phyloP scores from a whole-genome alignment of 2,888 invertebrate species.

The Nephrotoma flavescens region DNA sequence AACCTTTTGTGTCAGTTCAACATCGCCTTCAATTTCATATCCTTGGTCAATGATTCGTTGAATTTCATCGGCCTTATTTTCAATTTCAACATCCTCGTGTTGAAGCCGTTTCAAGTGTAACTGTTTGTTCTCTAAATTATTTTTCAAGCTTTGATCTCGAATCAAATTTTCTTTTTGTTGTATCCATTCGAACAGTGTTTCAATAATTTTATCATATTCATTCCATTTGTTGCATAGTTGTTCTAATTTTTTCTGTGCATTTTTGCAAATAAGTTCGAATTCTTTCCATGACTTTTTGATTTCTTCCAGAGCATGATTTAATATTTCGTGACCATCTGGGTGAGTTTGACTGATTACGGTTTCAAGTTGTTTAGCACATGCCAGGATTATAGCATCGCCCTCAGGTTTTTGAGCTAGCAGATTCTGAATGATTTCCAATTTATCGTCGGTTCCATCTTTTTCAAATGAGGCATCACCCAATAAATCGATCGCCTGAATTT shows the following conservation, averaged over 20 bases:
- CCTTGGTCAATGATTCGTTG: conserved; percentile 50
- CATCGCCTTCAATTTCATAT: conserved; percentile 57
- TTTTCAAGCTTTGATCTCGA: conserved; percentile 79
- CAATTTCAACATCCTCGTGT: conserved; percentile 53
- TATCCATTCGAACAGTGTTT: conserved; percentile 69
- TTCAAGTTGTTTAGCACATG: conserved; percentile 54
- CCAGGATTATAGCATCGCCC: conserved; percentile 53
- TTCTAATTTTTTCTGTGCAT: conserved; percentile 56
- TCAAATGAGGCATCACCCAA: conserved; percentile 67
- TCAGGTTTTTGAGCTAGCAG: conserved; percentile 56
- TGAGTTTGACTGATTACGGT: conserved; percentile 64
- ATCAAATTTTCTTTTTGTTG: conserved; percentile 71
- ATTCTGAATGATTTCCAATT: conserved; percentile 59
- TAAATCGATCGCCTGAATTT: conserved; percentile 61
- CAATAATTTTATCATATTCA: conserved; percentile 62
- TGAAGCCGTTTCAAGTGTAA: conserved; percentile 63
- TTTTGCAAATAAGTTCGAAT: conserved; percentile 54
- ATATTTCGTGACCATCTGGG: conserved; percentile 54
- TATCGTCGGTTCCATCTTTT: conserved; percentile 62
- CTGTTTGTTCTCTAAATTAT: conserved; percentile 67
- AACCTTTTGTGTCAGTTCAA: conserved; percentile 55
- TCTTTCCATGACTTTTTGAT: conserved; percentile 60
- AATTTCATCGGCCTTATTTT: conserved; percentile 50
- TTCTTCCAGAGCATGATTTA: conserved; percentile 58
- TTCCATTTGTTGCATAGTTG: conserved; percentile 67